Evolutionary conservation across 2,113 vertebrate species (phyloP).

Genomic region (Neolamprologus cancellatus): DNA sequence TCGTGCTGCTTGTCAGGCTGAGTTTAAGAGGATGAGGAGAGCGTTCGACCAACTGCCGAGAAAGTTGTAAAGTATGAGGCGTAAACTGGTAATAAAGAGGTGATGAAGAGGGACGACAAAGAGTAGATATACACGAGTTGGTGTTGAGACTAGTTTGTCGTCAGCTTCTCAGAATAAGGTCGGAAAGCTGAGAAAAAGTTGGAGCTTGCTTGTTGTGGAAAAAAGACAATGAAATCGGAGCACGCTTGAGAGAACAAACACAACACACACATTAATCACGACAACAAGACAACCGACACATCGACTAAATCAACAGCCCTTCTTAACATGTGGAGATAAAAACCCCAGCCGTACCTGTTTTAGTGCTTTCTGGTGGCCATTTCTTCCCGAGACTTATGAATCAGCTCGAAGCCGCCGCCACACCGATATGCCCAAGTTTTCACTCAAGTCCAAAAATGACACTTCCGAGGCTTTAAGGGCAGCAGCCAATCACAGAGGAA

Average conservation of each 20-base stretch:
- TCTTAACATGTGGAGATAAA: rapidly evolving
- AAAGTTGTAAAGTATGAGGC: background rate
- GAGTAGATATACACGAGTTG: background rate
- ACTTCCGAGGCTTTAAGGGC: conserved; percentile 20
- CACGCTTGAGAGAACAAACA: background rate
- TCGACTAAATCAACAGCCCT: rapidly evolving
- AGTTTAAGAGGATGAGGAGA: background rate
- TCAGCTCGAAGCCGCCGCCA: background rate
- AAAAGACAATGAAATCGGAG: conserved; percentile 29
- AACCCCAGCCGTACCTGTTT: conserved; percentile 17
- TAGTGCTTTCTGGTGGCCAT: conserved; percentile 19
- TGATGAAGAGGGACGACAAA: background rate
- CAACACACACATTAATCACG: background rate
- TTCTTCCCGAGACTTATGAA: background rate
- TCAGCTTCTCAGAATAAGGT: background rate
- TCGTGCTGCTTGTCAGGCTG: background rate
- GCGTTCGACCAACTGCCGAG: background rate
- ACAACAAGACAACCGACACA: background rate
- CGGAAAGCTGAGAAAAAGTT: background rate
- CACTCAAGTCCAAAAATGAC: conserved; percentile 45
- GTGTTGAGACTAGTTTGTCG: background rate
- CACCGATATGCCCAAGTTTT: conserved; percentile 19
- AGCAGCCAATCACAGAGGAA: conserved; percentile 31
- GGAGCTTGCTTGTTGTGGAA: background rate
- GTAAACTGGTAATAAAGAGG: background rate